Conservation (phyloP, 2,888 invertebrate species). For the Lasioglossum pauxillum region DNA sequence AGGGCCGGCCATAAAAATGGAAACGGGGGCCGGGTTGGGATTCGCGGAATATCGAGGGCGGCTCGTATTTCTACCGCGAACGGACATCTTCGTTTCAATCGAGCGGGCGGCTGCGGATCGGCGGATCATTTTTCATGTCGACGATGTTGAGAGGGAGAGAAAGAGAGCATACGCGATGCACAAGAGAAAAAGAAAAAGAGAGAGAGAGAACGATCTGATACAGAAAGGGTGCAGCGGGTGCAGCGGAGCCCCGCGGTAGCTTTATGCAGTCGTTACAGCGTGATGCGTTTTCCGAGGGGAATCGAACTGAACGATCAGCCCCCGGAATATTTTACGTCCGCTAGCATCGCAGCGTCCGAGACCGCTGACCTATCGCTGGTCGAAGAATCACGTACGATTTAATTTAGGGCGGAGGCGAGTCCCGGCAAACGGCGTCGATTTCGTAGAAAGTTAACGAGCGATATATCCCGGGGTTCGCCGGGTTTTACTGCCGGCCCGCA, state of each 20-base stretch:
- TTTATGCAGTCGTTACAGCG: neutral
- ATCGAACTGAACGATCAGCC: neutral
- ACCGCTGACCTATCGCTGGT: neutral
- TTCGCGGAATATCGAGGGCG: neutral
- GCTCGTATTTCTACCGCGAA: neutral
- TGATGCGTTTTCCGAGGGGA: neutral
- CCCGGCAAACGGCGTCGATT: neutral
- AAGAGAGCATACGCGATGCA: neutral
- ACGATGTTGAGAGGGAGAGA: neutral
- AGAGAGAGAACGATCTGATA: neutral
- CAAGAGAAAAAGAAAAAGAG: neutral
- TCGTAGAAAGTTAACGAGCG: conserved; percentile 6
- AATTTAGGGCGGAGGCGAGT: neutral
- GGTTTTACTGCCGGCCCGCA: neutral
- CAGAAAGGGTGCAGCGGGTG: neutral
- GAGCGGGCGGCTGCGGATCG: neutral
- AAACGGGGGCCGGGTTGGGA: neutral
- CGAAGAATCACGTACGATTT: conserved; percentile 3
- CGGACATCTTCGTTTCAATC: conserved; percentile 13
- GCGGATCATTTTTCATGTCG: conserved; percentile 9
- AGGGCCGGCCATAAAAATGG: neutral
- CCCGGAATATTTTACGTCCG: neutral
- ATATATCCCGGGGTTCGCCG: neutral
- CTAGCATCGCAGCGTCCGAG: neutral
- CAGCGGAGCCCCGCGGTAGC: neutral